These are phyloP conservation scores for Numenius arquata DNA, from an alignment of 2,113 vertebrate genomes.

Conservation along the genomic window DNA sequence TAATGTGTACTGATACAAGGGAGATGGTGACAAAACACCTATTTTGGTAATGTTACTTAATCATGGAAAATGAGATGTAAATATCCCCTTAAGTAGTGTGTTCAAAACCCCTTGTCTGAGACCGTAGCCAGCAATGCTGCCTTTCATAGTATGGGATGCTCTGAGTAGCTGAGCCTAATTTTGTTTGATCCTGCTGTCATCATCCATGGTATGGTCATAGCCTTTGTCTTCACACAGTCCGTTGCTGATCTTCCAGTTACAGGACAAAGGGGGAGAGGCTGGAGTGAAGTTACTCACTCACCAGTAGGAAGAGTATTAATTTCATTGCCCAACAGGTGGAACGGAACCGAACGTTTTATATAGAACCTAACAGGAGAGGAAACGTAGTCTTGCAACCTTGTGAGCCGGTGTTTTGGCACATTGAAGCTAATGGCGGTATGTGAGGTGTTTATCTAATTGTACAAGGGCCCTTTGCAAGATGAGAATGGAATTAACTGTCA, in stretches of 20 bases:
- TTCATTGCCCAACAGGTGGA: not conserved
- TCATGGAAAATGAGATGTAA: not conserved
- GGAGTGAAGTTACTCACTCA: not conserved
- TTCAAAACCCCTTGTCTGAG: not conserved
- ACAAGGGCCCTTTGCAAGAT: not conserved
- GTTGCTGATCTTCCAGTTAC: not conserved
- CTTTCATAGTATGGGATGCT: not conserved
- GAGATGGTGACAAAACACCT: not conserved
- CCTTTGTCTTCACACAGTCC: accelerated
- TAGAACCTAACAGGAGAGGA: not conserved
- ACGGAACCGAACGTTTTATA: not conserved
- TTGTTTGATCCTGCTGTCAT: not conserved
- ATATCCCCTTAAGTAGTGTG: not conserved
- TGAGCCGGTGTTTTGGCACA: not conserved
- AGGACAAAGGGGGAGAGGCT: not conserved
- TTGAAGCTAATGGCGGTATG: not conserved
- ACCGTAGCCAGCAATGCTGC: not conserved
- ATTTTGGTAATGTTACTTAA: not conserved
- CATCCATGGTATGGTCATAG: accelerated
- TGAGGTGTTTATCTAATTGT: not conserved
- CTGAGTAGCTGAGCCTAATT: not conserved
- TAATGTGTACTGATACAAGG: not conserved
- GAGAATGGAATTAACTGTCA: not conserved
- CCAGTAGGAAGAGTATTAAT: not conserved
- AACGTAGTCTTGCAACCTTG: not conserved